These are phyloP conservation scores for Coleophora flavipennella DNA, from an alignment of 2,888 invertebrate species.

Conservation along the genomic window DNA sequence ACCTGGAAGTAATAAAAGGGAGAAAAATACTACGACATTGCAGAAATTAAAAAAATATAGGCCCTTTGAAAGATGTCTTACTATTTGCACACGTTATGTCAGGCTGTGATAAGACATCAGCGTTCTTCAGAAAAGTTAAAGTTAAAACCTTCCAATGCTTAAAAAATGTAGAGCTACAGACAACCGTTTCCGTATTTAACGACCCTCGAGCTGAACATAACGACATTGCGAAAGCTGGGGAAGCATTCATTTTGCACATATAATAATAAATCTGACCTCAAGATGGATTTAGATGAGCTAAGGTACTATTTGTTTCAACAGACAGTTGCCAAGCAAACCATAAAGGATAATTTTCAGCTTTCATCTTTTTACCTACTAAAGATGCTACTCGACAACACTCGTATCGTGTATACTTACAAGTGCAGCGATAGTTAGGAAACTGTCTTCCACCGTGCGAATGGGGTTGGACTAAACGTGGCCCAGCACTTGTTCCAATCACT, in stretches of 20 bases:
- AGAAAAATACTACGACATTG: slow-evolving; percentile 3
- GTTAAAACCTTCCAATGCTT: slow-evolving; percentile 5
- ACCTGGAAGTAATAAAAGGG: slow-evolving; percentile 4
- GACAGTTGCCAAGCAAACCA: slow-evolving; percentile 5
- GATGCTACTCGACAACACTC: slow-evolving; percentile 3
- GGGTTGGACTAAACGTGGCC: slow-evolving; percentile 4
- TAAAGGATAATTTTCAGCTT: slow-evolving; percentile 5
- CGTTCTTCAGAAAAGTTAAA: slow-evolving; percentile 5
- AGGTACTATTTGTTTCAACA: slow-evolving; percentile 2
- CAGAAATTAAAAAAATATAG: slow-evolving; percentile 4
- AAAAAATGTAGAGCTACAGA: slow-evolving; percentile 1
- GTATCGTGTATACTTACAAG: slow-evolving; percentile 5
- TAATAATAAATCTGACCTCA: slow-evolving; percentile 3
- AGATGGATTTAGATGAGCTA: neutral
- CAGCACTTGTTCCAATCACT: neutral
- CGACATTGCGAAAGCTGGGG: slow-evolving; percentile 3
- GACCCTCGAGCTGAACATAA: neutral
- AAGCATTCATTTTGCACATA: slow-evolving; percentile 5
- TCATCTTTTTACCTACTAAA: slow-evolving; percentile 3
- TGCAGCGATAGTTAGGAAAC: slow-evolving; percentile 4
- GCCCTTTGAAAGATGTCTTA: slow-evolving; percentile 2
- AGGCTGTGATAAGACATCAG: slow-evolving; percentile 5
- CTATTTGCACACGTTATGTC: slow-evolving; percentile 6
- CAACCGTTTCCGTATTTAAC: slow-evolving; percentile 2
- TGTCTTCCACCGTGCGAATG: slow-evolving; percentile 3